These are phyloP conservation scores for Gila robusta DNA, from an alignment of 2,797 vertebrate genomes.

Conservation along the genomic window DNA sequence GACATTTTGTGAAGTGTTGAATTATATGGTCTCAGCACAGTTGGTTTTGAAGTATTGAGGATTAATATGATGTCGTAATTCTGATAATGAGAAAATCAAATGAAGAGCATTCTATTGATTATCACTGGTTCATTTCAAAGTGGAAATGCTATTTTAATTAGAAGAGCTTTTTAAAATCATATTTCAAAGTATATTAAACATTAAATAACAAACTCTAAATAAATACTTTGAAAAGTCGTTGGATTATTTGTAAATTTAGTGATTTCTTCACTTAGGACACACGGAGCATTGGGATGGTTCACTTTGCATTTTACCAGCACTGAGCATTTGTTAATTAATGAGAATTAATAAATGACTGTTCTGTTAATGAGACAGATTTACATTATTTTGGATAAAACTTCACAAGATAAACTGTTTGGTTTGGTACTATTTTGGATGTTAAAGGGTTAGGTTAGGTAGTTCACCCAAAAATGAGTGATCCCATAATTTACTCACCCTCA, in stretches of 20 bases:
- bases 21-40: not conserved
- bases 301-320: not conserved
- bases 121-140: not conserved
- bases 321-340: not conserved
- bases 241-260: not conserved
- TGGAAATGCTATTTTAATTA: not conserved
- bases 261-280: not conserved
- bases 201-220: not conserved
- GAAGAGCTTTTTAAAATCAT: not conserved
- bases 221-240: not conserved
- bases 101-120: not conserved
- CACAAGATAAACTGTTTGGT: not conserved
- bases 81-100: not conserved
- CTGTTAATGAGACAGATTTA: not conserved
- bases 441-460: not conserved
- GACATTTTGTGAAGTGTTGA: not conserved
- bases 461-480: too few species aligned
- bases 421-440: not conserved
- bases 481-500: too few species aligned
- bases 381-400: not conserved
- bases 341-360: not conserved
- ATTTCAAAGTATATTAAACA: not conserved
- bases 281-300: not conserved
- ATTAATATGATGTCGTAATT: not conserved
- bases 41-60: not conserved